Percentiles rank a stretch among this genome's conserved stretches.
These are phyloP conservation scores for Vireo altiloquus DNA, from an alignment of 2,113 vertebrate genomes.

Conservation along the genomic window DNA sequence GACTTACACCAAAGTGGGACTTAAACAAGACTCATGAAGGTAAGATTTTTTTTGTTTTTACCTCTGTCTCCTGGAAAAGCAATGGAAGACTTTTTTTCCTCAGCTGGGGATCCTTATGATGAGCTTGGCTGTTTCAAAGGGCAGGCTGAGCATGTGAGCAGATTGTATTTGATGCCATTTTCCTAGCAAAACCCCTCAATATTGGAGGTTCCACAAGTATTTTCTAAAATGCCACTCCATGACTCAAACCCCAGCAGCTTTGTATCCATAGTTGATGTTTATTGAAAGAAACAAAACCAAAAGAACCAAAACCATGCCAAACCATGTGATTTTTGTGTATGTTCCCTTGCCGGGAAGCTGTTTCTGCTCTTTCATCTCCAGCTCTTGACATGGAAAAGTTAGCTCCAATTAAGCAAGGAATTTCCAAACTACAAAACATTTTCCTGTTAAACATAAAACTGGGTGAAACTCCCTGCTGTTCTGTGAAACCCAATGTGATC, in stretches of 20 bases:
- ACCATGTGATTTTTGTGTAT: not conserved
- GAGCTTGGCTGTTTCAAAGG: not conserved
- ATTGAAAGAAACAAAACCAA: not conserved
- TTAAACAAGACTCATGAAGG: not conserved
- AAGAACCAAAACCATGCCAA: not conserved
- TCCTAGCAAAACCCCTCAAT: not conserved
- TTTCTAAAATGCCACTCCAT: not conserved
- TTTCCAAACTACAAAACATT: not conserved
- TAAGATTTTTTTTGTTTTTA: not conserved
- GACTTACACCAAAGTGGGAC: not conserved
- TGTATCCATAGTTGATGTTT: not conserved
- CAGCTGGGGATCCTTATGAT: not conserved
- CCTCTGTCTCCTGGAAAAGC: not conserved
- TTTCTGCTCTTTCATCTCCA: not conserved
- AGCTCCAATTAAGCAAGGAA: not conserved
- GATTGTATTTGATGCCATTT: not conserved
- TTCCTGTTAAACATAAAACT: not conserved
- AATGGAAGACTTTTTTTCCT: not conserved
- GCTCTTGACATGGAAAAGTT: not conserved
- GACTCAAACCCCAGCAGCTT: not conserved
- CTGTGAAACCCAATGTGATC: not conserved
- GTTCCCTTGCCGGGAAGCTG: not conserved
- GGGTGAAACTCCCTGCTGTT: not conserved
- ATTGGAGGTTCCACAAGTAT: fast-evolving
- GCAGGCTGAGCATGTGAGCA: not conserved